Base-by-base conservation (phyloP, 2,888 invertebrate genomes). In the Tachina fera region DNA sequence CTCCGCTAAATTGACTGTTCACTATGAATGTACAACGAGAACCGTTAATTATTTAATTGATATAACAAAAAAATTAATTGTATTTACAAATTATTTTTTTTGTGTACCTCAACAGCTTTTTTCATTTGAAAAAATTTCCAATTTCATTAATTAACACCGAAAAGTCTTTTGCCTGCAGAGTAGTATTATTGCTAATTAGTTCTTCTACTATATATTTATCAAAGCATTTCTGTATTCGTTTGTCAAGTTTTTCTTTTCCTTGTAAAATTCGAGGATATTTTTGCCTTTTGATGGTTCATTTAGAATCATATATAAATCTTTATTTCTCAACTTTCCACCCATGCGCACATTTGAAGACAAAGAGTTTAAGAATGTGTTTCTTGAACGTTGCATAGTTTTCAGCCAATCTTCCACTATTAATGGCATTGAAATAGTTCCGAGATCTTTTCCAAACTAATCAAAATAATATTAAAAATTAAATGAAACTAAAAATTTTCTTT, bases 191-290 rank as follows among this genome's bases (percentile, higher is more conserved):
- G 63, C 19, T 61, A 51, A 53, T 68, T 16, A 70, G 31, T 51
- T 82, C 82, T 49, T 82, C 70, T 49, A 82, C 70, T 49, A 75
- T 82, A 82, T 75, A 31, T 82, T 82, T 70, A 75, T 82, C 51
- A 81, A 67, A 14, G 60, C 45, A 75, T 61, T 68, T n/a, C 60
- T 47, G 43, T 75, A n/a, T 39, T 45, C 67, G 61, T 68, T 68
- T 67, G 74, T 3, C n/a, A n/a, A n/a, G n/a, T n/a, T n/a, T n/a
- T n/a, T n/a, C n/a, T n/a, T n/a, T n/a, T n/a, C n/a, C n/a, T 68
- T 56, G 56, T 70, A 75, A 63, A 60, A 68, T 31, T 63, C 60
- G 3, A 61, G 22, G 8, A 81, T 56, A n/a, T 51, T 60, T 49
- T 63, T 82, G 58, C 70, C 70, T 45, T 61, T 82, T 68, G 74